Evolutionary conservation across 2,888 invertebrate genomes (phyloP).

Genomic region (Philopedon plagiatum): DNA sequence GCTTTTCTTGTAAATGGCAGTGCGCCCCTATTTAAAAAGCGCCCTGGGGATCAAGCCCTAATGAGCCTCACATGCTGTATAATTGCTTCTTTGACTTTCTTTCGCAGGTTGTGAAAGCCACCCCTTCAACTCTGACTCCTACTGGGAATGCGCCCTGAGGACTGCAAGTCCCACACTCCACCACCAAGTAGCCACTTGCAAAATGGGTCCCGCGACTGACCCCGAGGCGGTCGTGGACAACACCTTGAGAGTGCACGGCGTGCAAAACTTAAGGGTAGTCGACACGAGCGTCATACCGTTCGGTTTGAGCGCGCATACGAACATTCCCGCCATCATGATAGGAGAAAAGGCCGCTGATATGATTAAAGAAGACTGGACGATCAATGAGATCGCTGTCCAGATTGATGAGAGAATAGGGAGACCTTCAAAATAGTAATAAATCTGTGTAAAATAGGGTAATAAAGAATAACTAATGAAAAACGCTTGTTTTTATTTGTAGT

Average conservation of each 20-base stretch:
- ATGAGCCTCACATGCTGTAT: no score
- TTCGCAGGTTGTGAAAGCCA: slow-evolving; percentile 64
- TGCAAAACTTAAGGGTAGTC: slow-evolving; percentile 70
- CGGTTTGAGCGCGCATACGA: slow-evolving; percentile 71
- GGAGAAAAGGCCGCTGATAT: slow-evolving; percentile 73
- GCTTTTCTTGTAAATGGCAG: no score
- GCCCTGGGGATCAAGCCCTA: no score
- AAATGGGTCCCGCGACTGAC: slow-evolving; percentile 72
- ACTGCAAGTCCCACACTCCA: slow-evolving; percentile 69
- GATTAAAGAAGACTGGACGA: slow-evolving; percentile 68
- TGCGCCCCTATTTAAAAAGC: no score
- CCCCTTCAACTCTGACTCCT: slow-evolving; percentile 68
- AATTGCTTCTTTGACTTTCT: no score
- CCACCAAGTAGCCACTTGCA: slow-evolving; percentile 72
- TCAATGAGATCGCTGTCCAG: slow-evolving; percentile 3
- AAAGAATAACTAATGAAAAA: no score
- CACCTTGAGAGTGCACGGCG: slow-evolving; percentile 70
- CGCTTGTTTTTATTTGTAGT: no score
- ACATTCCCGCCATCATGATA: slow-evolving; percentile 72
- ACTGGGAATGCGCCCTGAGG: slow-evolving; percentile 71
- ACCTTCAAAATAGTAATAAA: no score
- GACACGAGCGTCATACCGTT: slow-evolving; percentile 74
- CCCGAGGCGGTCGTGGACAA: slow-evolving; percentile 73
- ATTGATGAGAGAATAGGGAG: slow-evolving; percentile 16
- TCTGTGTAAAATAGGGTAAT: no score